Base-by-base conservation (phyloP, 2,797 vertebrate genomes). In the Buceros bicornis region DNA sequence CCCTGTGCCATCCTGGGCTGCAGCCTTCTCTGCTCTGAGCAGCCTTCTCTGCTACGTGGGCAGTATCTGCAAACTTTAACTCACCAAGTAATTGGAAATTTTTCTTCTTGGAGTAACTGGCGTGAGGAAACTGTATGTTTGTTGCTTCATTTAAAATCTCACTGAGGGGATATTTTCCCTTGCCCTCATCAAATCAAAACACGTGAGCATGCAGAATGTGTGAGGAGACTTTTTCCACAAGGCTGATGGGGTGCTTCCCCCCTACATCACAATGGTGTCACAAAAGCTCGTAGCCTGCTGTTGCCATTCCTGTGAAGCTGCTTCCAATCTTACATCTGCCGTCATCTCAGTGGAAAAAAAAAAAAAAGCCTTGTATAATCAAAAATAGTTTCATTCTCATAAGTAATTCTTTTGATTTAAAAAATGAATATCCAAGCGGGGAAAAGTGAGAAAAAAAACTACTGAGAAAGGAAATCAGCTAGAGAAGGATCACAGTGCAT, bases 401-500 rank as follows among this genome's bases (percentile, higher is more conserved):
- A 93, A 91, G 62, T 84, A 84, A 86, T 87, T 81, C 56, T 74
- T 96, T 73, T 89, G n/a, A 89, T 93, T 89, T 89, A 77, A 89
- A 60, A 94, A 70, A 48, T 37, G 80, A 71, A 8, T 93, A 90
- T 84, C n/a, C 0, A 0, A 89, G 62, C 42, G 28, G 28, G 19
- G 37, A 0, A 57, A 72, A 93, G 42, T 16, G 66, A 79, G 3
- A 2, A 62, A 78, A 26, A 84, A 76, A 82, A 6, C 43, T 33
- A 31, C 50, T 8, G 62, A 47, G 62, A 67, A 61, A 74, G 11
- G 42, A 92, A 80, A 81, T 83, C 87, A 91, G 67, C 26, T 61
- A 71, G 54, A 7, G 5, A 69, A 73, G 57, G 60, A 77, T 95
- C 86, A 37, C 60, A 73, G 70, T 70, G 31, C 31, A 31, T 94